A percentile compares a stretch with the other conserved stretches of the same genome.
phyloP scores from a whole-genome alignment of 2,888 invertebrate species.

The Nemotelus nigrinus region DNA sequence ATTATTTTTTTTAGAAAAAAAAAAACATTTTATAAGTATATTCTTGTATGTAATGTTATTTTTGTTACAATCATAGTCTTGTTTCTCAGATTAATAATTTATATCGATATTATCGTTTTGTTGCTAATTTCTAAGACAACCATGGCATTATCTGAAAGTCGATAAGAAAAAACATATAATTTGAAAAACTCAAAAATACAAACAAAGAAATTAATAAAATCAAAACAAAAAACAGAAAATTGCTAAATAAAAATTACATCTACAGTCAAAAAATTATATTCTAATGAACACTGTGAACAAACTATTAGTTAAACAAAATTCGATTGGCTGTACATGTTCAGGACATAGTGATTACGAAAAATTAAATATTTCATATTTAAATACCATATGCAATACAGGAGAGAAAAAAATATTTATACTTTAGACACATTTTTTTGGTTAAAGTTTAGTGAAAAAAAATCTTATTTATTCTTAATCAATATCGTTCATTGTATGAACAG shows the following conservation, averaged over 20 bases:
- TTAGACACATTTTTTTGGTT: neutral
- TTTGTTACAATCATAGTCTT: conserved; percentile 34
- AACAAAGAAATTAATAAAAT: neutral
- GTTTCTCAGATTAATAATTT: conserved; percentile 30
- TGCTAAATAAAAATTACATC: neutral
- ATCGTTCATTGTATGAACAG: conserved; percentile 40
- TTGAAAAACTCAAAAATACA: neutral
- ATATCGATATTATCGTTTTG: conserved; percentile 21
- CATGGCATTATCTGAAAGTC: neutral
- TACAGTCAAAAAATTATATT: conserved; percentile 12
- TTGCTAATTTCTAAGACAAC: conserved; percentile 27
- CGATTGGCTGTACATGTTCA: conserved; percentile 33
- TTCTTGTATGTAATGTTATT: conserved; percentile 13
- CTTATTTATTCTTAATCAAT: conserved; percentile 32
- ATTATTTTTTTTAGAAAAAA: conserved; percentile 20
- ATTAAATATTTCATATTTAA: conserved; percentile 2
- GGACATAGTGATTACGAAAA: conserved; percentile 16
- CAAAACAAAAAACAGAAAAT: conserved; percentile 13
- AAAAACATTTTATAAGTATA: conserved; percentile 5
- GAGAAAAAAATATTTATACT: conserved; percentile 14
- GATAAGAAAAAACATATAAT: neutral
- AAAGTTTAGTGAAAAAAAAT: conserved; percentile 26
- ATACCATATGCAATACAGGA: neutral
- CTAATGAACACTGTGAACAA: conserved; percentile 36
- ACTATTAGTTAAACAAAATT: conserved; percentile 10